A percentile compares a stretch with the other conserved stretches of the same genome.
phyloP scores from a whole-genome alignment of 2,888 invertebrate genomes.

The Dasypogon diadema region DNA sequence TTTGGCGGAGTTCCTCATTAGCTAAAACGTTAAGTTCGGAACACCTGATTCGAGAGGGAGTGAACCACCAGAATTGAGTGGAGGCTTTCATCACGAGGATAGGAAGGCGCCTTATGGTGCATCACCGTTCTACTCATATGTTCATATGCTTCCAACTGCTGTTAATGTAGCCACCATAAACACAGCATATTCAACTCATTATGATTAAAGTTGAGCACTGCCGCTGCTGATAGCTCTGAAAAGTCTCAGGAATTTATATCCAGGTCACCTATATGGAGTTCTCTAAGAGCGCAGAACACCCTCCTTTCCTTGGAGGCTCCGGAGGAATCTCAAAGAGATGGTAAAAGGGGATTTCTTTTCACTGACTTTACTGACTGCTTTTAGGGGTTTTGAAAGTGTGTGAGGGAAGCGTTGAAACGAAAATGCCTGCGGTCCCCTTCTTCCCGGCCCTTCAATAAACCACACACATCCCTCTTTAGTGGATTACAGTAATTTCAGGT shows the following conservation, averaged over 20 bases:
- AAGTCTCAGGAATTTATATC: slow-evolving; percentile 32
- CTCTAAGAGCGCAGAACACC: slow-evolving; percentile 13
- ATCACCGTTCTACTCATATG: neutral
- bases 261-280: slow-evolving; percentile 41
- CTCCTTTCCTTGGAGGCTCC: neutral
- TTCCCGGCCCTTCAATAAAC: neutral
- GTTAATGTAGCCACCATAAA: neutral
- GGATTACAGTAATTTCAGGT: slow-evolving; percentile 16
- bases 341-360: neutral
- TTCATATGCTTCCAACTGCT: neutral
- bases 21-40: neutral
- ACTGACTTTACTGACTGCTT: neutral
- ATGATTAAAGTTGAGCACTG: neutral
- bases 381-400: neutral
- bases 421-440: slow-evolving; percentile 9
- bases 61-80: neutral
- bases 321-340: slow-evolving; percentile 4
- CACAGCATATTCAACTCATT: slow-evolving; percentile 8
- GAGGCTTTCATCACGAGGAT: neutral
- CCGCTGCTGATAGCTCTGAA: neutral
- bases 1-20: neutral
- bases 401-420: slow-evolving; percentile 27
- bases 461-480: neutral
- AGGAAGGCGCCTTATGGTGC: neutral
- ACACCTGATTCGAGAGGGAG: slow-evolving; percentile 9